Conservation (phyloP, 2,113 vertebrate species). For the Synchiropus splendidus region DNA sequence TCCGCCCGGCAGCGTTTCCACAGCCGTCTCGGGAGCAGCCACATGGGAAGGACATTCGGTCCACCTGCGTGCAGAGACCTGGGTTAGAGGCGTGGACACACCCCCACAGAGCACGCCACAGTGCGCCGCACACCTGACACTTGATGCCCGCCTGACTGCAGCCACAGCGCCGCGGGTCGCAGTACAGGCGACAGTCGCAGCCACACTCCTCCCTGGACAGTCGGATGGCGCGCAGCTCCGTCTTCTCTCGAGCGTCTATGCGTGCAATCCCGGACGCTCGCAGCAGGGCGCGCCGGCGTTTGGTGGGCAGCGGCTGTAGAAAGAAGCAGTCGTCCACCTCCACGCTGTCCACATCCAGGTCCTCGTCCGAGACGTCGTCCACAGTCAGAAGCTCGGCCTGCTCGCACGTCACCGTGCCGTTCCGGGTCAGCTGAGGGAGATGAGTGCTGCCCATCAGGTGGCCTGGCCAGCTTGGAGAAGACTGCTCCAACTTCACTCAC, state of each 20-base stretch:
- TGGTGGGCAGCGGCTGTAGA: conserved; percentile 91
- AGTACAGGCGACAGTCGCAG: conserved; percentile 92
- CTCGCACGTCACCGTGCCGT: conserved; percentile 84
- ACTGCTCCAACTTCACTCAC: conserved; percentile 44
- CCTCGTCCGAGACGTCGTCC: conserved; percentile 91
- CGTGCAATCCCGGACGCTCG: conserved; percentile 86
- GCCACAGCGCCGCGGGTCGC: conserved; percentile 87
- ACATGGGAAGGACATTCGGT: conserved; percentile 93
- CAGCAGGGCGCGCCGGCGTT: conserved; percentile 83
- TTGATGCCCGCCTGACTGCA: conserved; percentile 97
- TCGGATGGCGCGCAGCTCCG: conserved; percentile 87
- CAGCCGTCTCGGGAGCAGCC: conserved; percentile 94
- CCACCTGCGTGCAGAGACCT: too few relatives aligned
- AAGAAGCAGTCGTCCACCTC: conserved; percentile 97
- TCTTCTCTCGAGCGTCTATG: conserved; percentile 90
- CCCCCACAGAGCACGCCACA: not conserved
- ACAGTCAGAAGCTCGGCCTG: conserved; percentile 85
- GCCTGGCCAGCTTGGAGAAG: not conserved
- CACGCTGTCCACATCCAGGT: conserved; percentile 87
- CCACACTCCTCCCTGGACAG: conserved; percentile 93
- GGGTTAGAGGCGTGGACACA: not conserved
- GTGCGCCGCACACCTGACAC: conserved; percentile 76
- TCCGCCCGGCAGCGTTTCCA: conserved; percentile 81
- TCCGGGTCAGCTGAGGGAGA: conserved; percentile 80
- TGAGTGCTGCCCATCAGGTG: not conserved